Evolutionary conservation across 2,113 vertebrate genomes (phyloP).

Genomic region (Lagopus muta): DNA sequence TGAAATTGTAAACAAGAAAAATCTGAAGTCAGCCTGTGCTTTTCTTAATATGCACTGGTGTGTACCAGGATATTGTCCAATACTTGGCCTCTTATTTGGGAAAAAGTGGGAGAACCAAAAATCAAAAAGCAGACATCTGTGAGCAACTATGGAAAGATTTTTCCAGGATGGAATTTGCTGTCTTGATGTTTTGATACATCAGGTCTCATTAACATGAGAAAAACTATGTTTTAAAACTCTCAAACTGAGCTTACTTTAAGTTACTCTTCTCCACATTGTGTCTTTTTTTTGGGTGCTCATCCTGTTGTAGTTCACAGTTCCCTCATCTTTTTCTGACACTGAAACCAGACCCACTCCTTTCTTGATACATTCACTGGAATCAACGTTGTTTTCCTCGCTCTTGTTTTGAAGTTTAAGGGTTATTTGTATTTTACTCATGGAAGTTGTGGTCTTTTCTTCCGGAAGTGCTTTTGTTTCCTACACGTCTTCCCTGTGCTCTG

Average conservation of each 20-base stretch:
- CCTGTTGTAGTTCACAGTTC: not conserved
- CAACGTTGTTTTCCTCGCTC: not conserved
- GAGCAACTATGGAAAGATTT: not conserved
- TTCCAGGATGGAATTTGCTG: not conserved
- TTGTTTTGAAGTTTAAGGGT: not conserved
- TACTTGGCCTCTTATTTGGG: slow-evolving; percentile 18
- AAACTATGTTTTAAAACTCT: not conserved
- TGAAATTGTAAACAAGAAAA: slow-evolving; percentile 69
- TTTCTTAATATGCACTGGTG: slow-evolving; percentile 33
- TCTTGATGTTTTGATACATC: not conserved
- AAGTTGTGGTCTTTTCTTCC: not conserved
- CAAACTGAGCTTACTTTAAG: not conserved
- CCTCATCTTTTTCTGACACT: not conserved
- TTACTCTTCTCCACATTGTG: not conserved
- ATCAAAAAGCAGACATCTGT: not conserved
- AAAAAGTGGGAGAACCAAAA: not conserved
- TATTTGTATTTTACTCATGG: not conserved
- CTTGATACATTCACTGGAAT: not conserved
- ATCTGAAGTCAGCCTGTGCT: slow-evolving; percentile 29
- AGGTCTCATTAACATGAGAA: not conserved
- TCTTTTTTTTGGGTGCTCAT: not conserved
- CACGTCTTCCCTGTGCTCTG: not conserved
- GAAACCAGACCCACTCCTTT: not conserved
- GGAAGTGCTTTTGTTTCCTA: not conserved
- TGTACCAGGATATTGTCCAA: not conserved